Percentiles rank a stretch among this genome's conserved stretches.
Conservation (phyloP, 2,888 invertebrate species). For the Lasioglossum zephyrum region DNA sequence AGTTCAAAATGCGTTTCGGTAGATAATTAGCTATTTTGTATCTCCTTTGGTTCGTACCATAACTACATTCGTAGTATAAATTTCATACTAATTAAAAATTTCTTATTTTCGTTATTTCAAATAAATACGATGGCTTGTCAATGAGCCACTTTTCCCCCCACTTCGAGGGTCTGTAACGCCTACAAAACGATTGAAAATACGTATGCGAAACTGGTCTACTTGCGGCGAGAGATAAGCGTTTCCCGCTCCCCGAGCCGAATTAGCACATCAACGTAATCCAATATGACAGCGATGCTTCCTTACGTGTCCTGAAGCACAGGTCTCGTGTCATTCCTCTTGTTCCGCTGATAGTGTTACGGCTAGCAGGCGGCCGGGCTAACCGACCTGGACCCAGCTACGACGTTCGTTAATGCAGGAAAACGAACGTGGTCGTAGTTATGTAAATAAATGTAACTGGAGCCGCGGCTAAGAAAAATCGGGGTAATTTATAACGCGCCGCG, state of each 20-base stretch:
- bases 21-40: no score
- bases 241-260: slow-evolving; percentile 46
- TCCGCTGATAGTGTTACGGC: slow-evolving; percentile 34
- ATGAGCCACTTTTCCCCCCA: no score
- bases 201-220: slow-evolving; percentile 8
- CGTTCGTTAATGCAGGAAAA: slow-evolving; percentile 39
- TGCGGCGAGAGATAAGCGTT: slow-evolving; percentile 42
- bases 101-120: no score
- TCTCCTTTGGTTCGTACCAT: no score
- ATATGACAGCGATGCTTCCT: slow-evolving; percentile 63
- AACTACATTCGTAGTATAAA: no score
- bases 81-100: no score
- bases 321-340: slow-evolving; percentile 15
- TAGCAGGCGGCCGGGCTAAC: not conserved
- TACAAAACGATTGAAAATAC: no score
- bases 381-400: not conserved
- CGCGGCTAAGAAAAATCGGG: slow-evolving; percentile 37
- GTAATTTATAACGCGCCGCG: slow-evolving; percentile 58
- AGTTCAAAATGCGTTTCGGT: no score
- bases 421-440: slow-evolving; percentile 38
- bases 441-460: slow-evolving; percentile 58
- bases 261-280: slow-evolving; percentile 68
- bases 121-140: no score
- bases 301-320: slow-evolving; percentile 30
- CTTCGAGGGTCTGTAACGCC: no score